Evolutionary conservation across 2,888 invertebrate species (phyloP).

Genomic region (Rosalia funebris): DNA sequence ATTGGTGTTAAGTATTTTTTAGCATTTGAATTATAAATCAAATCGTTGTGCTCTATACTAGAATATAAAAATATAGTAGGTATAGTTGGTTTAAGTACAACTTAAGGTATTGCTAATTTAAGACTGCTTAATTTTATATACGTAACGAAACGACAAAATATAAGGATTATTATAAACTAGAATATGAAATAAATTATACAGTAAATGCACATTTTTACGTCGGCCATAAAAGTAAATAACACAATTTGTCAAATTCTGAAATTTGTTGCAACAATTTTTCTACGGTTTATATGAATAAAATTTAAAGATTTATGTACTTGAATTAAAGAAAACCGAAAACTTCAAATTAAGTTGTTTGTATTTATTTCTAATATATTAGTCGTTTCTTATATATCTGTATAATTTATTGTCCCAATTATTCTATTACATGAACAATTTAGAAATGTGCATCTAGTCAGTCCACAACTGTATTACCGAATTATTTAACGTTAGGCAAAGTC

Average conservation of each 20-base stretch:
- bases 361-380: no score
- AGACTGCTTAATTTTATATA: conserved; percentile 27
- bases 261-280: no score
- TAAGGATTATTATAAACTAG: not conserved
- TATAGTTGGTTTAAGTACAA: no score
- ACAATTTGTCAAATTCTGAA: no score
- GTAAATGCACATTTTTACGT: conserved; percentile 17
- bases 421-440: no score
- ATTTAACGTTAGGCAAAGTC: conserved; percentile 32
- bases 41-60: not conserved
- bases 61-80: not conserved
- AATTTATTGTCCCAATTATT: no score
- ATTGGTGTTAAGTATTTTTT: not conserved
- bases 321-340: no score
- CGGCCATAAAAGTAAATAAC: not conserved
- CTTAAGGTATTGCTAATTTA: conserved; percentile 19
- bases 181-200: not conserved
- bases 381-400: no score
- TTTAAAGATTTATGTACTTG: no score
- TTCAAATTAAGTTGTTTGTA: no score
- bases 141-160: conserved; percentile 7
- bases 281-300: no score
- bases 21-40: not conserved
- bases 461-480: conserved; percentile 44
- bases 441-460: conserved; percentile 18